phyloP scores from a whole-genome alignment of 2,797 vertebrate genomes.

The Hemitrygon akajei region DNA sequence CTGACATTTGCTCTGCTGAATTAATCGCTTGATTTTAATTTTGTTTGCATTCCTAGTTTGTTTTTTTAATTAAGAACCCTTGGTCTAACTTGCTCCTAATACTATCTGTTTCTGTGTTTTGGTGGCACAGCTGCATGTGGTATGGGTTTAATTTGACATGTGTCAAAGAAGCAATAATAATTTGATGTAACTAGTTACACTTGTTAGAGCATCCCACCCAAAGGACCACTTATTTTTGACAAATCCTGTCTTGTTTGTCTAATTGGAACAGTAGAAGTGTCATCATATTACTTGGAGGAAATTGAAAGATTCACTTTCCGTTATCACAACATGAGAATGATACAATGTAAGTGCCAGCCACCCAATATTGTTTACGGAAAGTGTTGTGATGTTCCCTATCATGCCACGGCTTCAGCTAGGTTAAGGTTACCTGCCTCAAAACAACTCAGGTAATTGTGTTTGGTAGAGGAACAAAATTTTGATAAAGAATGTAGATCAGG shows the following conservation, averaged over 20 bases:
- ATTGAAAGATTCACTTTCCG: not conserved
- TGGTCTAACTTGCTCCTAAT: not conserved
- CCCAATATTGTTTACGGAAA: not conserved
- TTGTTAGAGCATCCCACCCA: not conserved
- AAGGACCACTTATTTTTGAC: not conserved
- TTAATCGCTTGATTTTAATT: slow-evolving; percentile 13
- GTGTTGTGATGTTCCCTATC: not conserved
- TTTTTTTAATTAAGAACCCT: not conserved
- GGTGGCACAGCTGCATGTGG: not conserved
- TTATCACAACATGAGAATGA: not conserved
- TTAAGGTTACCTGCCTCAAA: too few species aligned
- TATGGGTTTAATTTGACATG: not conserved
- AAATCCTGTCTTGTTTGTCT: not conserved
- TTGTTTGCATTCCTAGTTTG: not conserved
- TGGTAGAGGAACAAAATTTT: too few species aligned
- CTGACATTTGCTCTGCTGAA: not conserved
- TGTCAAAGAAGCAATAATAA: not conserved
- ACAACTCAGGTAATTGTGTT: too few species aligned
- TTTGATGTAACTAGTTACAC: not conserved
- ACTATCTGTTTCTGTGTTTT: not conserved
- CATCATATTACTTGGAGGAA: not conserved
- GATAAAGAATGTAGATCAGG: too few species aligned
- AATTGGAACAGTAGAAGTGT: not conserved
- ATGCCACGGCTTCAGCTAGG: not conserved
- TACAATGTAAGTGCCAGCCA: not conserved